These are phyloP conservation scores for Drosophila jambulina DNA, from an alignment of 1,140 invertebrate genomes.

Conservation along the genomic window DNA sequence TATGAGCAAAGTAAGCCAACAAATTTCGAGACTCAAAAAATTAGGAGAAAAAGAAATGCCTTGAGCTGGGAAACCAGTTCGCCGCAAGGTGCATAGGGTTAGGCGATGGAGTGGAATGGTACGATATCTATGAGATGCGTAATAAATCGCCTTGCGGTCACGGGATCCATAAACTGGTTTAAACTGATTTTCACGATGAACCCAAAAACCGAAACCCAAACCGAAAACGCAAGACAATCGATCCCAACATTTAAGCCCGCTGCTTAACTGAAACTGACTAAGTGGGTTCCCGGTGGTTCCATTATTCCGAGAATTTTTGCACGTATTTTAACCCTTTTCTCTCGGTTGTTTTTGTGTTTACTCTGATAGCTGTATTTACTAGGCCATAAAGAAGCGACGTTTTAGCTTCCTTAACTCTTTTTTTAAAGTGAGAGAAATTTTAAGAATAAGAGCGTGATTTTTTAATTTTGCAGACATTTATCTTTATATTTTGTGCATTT, in stretches of 20 bases:
- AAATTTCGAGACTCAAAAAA: neutral
- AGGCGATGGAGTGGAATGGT: conserved; percentile 18
- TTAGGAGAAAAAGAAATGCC: conserved; percentile 12
- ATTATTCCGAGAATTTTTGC: conserved; percentile 4
- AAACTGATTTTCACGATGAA: conserved; percentile 28
- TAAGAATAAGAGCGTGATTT: no score
- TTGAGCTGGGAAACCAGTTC: conserved; percentile 42
- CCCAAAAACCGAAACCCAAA: conserved; percentile 9
- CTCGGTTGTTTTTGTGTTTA: neutral
- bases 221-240: conserved; percentile 4
- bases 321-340: conserved; percentile 7
- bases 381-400: neutral
- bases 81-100: conserved; percentile 20
- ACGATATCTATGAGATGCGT: conserved; percentile 40
- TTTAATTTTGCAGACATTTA: no score
- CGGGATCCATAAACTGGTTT: conserved; percentile 33
- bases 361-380: neutral
- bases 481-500: neutral
- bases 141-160: conserved; percentile 30
- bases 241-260: conserved; percentile 12
- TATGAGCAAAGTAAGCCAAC: conserved; percentile 20
- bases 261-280: conserved; percentile 21
- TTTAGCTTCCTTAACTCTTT: neutral
- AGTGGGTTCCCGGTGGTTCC: neutral
- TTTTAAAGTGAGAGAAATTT: neutral